A percentile compares a stretch with the other conserved stretches of the same genome.
These are phyloP conservation scores for Apteryx mantelli DNA, from an alignment of 2,113 vertebrate species.

Conservation along the genomic window DNA sequence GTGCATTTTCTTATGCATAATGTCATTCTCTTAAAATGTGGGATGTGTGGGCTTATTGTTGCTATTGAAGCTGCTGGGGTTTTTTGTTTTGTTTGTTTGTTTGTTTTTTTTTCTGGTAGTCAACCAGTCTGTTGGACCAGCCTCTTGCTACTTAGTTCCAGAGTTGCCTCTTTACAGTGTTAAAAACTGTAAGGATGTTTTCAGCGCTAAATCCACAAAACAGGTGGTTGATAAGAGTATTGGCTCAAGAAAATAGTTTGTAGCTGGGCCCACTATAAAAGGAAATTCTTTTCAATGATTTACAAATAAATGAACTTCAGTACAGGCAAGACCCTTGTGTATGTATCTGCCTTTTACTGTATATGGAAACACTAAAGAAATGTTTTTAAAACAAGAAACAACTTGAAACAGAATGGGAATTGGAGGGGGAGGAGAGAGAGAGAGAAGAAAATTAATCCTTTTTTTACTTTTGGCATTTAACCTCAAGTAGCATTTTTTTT, in stretches of 20 bases:
- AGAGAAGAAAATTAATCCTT: conserved; percentile 2
- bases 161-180: not conserved
- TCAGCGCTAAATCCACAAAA: not conserved
- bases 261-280: conserved; percentile 31
- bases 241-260: conserved; percentile 51
- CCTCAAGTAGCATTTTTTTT: conserved; percentile 12
- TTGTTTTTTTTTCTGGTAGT: not conserved
- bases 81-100: not conserved
- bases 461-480: conserved; percentile 29
- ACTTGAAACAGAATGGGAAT: not conserved
- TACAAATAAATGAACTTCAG: conserved; percentile 41
- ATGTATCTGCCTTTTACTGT: conserved; percentile 17
- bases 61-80: not conserved
- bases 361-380: conserved; percentile 19
- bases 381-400: conserved; percentile 44
- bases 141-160: not conserved
- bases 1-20: rapidly evolving
- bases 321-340: not conserved
- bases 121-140: not conserved
- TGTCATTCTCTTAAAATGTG: not conserved
- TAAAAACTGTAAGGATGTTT: not conserved
- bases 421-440: rapidly evolving
- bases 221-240: conserved; percentile 49
- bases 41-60: not conserved
- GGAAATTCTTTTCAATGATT: conserved; percentile 31